Evolutionary conservation across 2,888 invertebrate genomes (phyloP), one percentile per base, ranked within the genome.

Genomic region (Uropetala carovei): DNA sequence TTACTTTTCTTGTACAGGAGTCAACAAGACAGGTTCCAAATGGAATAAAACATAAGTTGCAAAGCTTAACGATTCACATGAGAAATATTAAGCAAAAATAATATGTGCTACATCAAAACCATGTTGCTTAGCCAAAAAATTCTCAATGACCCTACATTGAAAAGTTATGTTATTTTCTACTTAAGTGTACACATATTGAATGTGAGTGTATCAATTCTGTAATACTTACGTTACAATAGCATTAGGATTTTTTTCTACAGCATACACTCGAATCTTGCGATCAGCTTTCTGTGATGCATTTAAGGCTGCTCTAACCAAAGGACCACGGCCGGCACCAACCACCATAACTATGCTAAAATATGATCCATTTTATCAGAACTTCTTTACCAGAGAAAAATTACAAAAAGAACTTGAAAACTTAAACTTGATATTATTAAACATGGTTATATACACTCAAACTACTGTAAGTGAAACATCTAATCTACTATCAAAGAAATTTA

Each of bases 221-320:
- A 92, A 91, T 64, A 94, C 95, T 94, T 93, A 95, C 93, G 98
- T 98, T 89, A 98, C 97, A 75, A 99, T 97, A 60, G 99, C 99
- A 95, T 98, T 99, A 0, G 99, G 98, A 96, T 99, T 99, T 95
- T 99, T 99, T 95, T 99, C 99, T 9, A 99, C 98, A 11, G 99
- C 99, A 95, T 98, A 98, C 14, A 99, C 96, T 95, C 97, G 97
- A 7, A 99, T 96, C 95, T 96, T 96, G 58, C 97, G 96, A 68
- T 97, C 96, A 0, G 98, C 97, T 93, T 97, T 96, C 93, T 96
- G 94, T 0, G 96, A 96, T 13, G 99, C 99, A 95, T 97, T 97
- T 3, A 99, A 95, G 91, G 98, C 96, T n/a, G 98, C 98, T 94
- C 98, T 96, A 4, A 99, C 99, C 92, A 99, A 95, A 0, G 99